Base-by-base conservation (phyloP, 2,113 vertebrate genomes). In the Phaethon lepturus region DNA sequence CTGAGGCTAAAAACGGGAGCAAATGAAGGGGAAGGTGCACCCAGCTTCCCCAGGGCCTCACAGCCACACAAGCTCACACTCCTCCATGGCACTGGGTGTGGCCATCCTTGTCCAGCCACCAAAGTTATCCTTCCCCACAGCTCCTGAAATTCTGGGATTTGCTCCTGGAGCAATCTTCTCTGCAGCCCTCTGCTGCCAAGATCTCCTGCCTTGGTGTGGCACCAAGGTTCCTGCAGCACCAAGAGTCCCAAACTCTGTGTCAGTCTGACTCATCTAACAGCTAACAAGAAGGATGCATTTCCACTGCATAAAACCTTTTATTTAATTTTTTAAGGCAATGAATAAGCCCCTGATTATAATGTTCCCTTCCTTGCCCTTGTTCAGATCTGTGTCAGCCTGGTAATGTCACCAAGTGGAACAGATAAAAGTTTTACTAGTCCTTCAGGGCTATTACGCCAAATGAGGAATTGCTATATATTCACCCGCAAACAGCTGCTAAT, bases 391-490 rank as follows among this genome's bases (percentile, higher is more conserved):
- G 50, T 84, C 28, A 92, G 72, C 55, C 24, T 56, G 52, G 24
- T 50, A 95, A 97, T 17, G 7, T 91, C 90, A 95, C 66, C 0
- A 1, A 81, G 47, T 23, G 40, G 56, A 90, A 28, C 53, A 88
- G 74, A 90, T 49, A 66, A 53, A 92, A 75, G 20, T 96, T 95
- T 95, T 90, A 95, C 88, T 88, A 56, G 72, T 75, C 93, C 90
- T 95, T 82, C 81, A 92, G 92, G 92, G 90, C 80, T 87, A 40
- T 91, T 95, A 88, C 33, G 44, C 71, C 81, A 94, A 92, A 92
- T 85, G 93, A 95, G 53, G 52, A 93, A 94, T 85, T 74, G 78
- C 68, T 90, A n/a, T 49, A 83, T 66, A 87, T 89, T 80, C 90
- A 64, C 63, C 53, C 20, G 2, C 69, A 90, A 96, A 86, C 93